Evolutionary conservation across 1,140 invertebrate genomes (phyloP), one percentile per base, ranked within the genome.

Genomic region (Drosophila repleta): DNA sequence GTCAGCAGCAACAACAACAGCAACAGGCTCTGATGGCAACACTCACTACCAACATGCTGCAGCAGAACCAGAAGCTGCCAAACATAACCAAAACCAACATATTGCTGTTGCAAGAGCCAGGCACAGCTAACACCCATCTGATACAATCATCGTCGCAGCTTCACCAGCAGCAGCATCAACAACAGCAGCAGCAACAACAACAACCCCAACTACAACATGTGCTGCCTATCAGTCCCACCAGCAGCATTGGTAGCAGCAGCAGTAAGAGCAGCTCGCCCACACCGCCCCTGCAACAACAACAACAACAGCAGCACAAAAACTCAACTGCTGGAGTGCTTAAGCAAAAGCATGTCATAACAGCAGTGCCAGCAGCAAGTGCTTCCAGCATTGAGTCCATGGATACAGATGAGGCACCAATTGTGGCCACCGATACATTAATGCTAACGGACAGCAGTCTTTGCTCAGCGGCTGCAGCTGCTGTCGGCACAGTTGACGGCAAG

Each of bases 161-260:
- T 2, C 76, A 69, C 32, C 32, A 35, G 2, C 32, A 35, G 32
- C 32, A 35, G 10, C 32, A 35, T 2, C n/a, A n/a, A 1, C 74
- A 67, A 7, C 83, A 81, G 1, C 76, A 69, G 0, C 29, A 32
- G 7, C 29, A 32, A 10, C 29, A 6, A 13, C 32, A 35, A 13
- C 74, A 73, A 3, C 80, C 79, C 7, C 75, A 78, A 37, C 76
- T 74, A n/a, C 84, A 89, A 43, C 84, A 89, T 73, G 79, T 85
- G 8, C 53, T 84, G 60, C 79, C 81, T 20, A 91, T 91, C 41
- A 91, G 90, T 72, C 90, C 90, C 43, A 91, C 88, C 45, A 88
- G 82, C 66, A 87, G 82, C 70, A 58, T 82, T n/a, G 58, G 80
- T 7, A 29, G 32, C 32, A 35, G 32, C 49, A 84, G 81, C 60